Base-by-base conservation (phyloP, 2,888 invertebrate genomes). In the Prosopocoilus inquinatus region DNA sequence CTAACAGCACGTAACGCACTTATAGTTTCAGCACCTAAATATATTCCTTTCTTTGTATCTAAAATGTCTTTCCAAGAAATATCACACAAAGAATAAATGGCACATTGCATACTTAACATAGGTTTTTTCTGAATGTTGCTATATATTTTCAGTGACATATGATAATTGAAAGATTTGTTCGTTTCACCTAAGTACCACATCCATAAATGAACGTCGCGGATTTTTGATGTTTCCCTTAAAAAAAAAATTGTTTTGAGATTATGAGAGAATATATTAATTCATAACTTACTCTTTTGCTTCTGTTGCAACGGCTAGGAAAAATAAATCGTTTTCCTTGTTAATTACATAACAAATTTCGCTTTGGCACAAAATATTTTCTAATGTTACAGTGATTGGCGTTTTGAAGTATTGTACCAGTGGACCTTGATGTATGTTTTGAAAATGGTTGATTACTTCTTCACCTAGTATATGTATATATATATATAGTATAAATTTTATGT, bases 381-480 rank as follows among this genome's bases (percentile, higher is more conserved):
- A 62, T n/a, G 59, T 58, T 43, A 74, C 57, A 53, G 61, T 62
- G 2, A 75, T 48, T 45, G 68, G 67, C 2, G 70, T 56, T 36
- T 67, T 71, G 53, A 75, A 76, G 56, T 74, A 76, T 55, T 76
- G 76, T 9, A 74, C 61, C 8, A 76, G 58, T 2, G 76, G 75
- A 11, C 75, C 76, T 32, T 66, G 64, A 57, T 77, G 77, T 16
- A 41, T 56, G 13, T 57, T 60, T 63, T 72, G 68, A 59, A 76
- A 75, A 62, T 77, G 77, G 38, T 70, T 61, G 35, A 72, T 65
- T 47, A 73, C 53, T 34, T 67, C 60, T 15, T 62, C 53, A n/a
- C 67, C 72, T 73, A 50, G n/a, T n/a, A n/a, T n/a, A n/a, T n/a
- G n/a, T n/a, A n/a, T n/a, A n/a, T n/a, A n/a, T n/a, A n/a, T n/a